Conservation (phyloP, 2,113 vertebrate genomes). For the Ceratotherium simum region DNA sequence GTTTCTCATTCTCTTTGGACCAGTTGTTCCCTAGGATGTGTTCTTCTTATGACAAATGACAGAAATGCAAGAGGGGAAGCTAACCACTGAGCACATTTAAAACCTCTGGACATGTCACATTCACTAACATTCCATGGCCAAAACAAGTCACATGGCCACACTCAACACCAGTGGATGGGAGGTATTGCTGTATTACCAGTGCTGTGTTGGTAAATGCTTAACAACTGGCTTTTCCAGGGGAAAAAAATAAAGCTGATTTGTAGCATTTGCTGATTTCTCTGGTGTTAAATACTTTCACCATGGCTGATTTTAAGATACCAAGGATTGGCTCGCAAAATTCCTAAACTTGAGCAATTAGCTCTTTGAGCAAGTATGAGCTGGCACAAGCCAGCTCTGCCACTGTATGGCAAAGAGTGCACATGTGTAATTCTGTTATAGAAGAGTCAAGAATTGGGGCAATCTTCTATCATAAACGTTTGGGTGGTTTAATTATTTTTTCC, state of each 20-base stretch:
- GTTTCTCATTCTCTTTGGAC: constrained; percentile 7
- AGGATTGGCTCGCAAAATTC: not conserved
- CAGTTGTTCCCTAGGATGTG: not conserved
- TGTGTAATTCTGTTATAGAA: not conserved
- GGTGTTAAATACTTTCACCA: not conserved
- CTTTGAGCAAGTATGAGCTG: not conserved
- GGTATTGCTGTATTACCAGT: not conserved
- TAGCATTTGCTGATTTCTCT: not conserved
- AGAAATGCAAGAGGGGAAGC: not conserved
- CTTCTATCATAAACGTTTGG: not conserved
- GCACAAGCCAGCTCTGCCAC: not conserved
- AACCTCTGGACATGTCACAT: not conserved
- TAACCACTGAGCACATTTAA: not conserved
- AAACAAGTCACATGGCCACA: not conserved
- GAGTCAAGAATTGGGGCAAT: not conserved
- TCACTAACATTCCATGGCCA: not conserved
- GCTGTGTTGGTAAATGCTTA: not conserved
- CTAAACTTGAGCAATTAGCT: not conserved
- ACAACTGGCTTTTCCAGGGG: not conserved
- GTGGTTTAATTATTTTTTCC: not conserved
- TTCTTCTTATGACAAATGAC: not conserved
- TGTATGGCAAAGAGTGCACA: not conserved
- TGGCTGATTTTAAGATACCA: not conserved
- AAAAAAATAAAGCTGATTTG: not conserved
- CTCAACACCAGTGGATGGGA: not conserved